Evolutionary conservation across 2,888 invertebrate genomes (phyloP).

Genomic region (Lepeophtheirus nordmannii): DNA sequence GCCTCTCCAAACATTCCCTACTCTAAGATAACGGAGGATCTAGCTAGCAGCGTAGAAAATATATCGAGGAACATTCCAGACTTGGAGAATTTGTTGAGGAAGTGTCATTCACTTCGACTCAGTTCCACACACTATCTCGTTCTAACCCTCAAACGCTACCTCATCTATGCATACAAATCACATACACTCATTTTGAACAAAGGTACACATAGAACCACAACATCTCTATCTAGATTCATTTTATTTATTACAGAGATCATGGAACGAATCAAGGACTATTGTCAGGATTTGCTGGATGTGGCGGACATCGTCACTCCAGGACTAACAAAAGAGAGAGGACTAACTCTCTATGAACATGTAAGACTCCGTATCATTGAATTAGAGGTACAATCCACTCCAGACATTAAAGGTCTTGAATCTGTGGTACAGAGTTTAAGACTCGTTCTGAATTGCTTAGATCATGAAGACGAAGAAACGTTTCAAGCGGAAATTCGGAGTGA

Average conservation of each 20-base stretch:
- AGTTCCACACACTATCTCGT: conserved; percentile 9
- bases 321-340: conserved; percentile 6
- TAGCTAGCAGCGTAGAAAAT: background rate
- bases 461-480: too few relatives aligned
- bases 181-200: too few relatives aligned
- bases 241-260: too few relatives aligned
- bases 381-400: too few relatives aligned
- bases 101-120: background rate
- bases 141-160: conserved; percentile 16
- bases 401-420: too few relatives aligned
- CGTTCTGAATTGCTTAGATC: too few relatives aligned
- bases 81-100: background rate
- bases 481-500: too few relatives aligned
- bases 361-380: too few relatives aligned
- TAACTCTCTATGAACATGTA: background rate
- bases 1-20: background rate
- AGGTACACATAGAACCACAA: too few relatives aligned
- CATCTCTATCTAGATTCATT: too few relatives aligned
- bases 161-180: background rate
- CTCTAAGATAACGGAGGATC: background rate
- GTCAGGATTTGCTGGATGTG: background rate
- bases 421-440: too few relatives aligned
- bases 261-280: too few relatives aligned
- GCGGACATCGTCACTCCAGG: conserved; percentile 5
- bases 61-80: background rate